phyloP scores from a whole-genome alignment of 1,140 invertebrate genomes.

The Drosophila biarmipes region DNA sequence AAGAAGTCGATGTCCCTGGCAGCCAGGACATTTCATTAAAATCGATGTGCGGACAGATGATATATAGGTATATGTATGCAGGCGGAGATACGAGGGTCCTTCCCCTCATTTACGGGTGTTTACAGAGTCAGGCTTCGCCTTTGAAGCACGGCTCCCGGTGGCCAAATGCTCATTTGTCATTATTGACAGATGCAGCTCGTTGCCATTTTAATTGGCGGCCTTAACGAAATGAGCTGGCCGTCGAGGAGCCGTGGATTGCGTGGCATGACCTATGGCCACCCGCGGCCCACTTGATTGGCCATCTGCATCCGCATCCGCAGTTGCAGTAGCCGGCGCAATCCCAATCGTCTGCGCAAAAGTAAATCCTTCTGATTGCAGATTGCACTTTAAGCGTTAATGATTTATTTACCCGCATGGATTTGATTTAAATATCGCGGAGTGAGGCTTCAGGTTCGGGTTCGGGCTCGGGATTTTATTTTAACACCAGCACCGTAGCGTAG shows the following conservation, averaged over 20 bases:
- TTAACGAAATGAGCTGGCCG: slow-evolving; percentile 72
- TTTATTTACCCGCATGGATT: slow-evolving; percentile 74
- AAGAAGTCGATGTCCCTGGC: slow-evolving; percentile 30
- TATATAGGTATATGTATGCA: slow-evolving; percentile 8
- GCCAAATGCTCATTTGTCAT: slow-evolving; percentile 80
- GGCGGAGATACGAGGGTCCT: background rate
- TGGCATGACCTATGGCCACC: slow-evolving; percentile 28
- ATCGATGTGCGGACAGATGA: slow-evolving; percentile 29
- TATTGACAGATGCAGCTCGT: slow-evolving; percentile 78
- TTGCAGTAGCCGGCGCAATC: too few species aligned
- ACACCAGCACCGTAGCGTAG: slow-evolving; percentile 16
- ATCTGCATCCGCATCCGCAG: slow-evolving; percentile 15
- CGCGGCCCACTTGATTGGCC: slow-evolving; percentile 32
- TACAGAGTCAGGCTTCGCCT: slow-evolving; percentile 22
- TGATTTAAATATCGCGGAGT: slow-evolving; percentile 64
- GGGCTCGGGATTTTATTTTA: slow-evolving; percentile 20
- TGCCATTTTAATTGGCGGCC: slow-evolving; percentile 81
- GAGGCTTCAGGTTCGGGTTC: too few species aligned
- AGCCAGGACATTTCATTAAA: slow-evolving; percentile 62
- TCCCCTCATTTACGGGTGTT: slow-evolving; percentile 33
- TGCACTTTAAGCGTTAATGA: slow-evolving; percentile 77
- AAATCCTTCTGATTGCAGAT: slow-evolving; percentile 69
- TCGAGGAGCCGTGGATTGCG: slow-evolving; percentile 17
- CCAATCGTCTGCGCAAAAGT: slow-evolving; percentile 49
- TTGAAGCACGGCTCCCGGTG: slow-evolving; percentile 34